Percentiles rank a stretch among this genome's conserved stretches.
Evolutionary conservation across 92 coral and sea anemone genomes (phyloP).

Genomic region (Epizoanthus ramosus): DNA sequence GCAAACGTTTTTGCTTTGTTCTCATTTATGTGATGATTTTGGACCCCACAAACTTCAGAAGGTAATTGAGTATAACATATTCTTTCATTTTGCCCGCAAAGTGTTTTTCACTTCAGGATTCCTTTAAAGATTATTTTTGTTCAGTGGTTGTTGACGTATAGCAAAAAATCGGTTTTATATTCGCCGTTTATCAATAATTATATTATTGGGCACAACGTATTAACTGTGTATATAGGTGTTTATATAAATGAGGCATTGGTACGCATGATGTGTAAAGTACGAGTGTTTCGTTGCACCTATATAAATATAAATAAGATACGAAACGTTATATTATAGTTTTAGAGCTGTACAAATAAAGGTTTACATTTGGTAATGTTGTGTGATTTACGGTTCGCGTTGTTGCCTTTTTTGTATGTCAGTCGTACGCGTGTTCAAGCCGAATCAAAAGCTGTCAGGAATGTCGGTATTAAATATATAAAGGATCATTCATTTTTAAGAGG

Average conservation of each 20-base stretch:
- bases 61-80: too few species aligned
- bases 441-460: too few species aligned
- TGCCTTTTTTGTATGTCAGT: too few species aligned
- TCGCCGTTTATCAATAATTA: constrained; percentile 6
- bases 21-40: too few species aligned
- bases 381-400: neutral
- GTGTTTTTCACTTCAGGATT: too few species aligned
- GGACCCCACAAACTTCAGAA: too few species aligned
- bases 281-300: constrained; percentile 6
- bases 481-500: too few species aligned
- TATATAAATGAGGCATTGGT: neutral
- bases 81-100: too few species aligned
- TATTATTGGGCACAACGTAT: neutral
- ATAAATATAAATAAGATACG: constrained; percentile 60
- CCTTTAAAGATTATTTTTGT: neutral
- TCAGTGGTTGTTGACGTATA: neutral
- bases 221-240: constrained; percentile 2
- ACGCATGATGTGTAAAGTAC: constrained; percentile 17
- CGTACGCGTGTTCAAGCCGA: too few species aligned
- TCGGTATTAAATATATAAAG: too few species aligned
- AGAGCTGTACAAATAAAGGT: constrained; percentile 66
- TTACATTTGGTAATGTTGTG: constrained; percentile 61
- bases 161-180: neutral
- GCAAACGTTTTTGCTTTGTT: too few species aligned
- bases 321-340: constrained; percentile 68